phyloP scores from a whole-genome alignment of 2,888 invertebrate species.

The Chromoteleia sp. region DNA sequence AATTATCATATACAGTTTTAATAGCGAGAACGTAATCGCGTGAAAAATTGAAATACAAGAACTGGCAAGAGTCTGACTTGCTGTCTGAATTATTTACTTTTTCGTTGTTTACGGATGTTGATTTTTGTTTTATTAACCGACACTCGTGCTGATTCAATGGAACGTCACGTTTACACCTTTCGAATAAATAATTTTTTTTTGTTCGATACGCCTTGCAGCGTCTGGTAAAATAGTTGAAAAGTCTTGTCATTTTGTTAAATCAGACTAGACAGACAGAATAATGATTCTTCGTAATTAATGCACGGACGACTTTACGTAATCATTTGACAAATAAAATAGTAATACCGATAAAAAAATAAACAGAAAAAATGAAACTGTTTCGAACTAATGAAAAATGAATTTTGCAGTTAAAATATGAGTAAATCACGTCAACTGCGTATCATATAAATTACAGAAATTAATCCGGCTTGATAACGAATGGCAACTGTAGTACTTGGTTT shows the following conservation, averaged over 20 bases:
- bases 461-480: conserved; percentile 15
- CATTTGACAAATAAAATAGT: no score
- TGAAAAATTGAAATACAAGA: conserved; percentile 22
- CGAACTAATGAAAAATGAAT: not conserved
- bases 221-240: no score
- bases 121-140: conserved; percentile 37
- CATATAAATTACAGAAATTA: conserved; percentile 15
- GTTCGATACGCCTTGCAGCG: no score
- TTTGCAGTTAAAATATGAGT: not conserved
- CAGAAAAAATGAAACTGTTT: no score
- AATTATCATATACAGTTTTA: no score
- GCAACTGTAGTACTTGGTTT: conserved; percentile 2
- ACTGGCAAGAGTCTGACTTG: conserved; percentile 12
- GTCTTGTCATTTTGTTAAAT: no score
- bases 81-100: conserved; percentile 32
- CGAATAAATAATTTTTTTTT: conserved; percentile 25
- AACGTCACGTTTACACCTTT: conserved; percentile 11
- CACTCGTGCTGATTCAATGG: conserved; percentile 21
- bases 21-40: no score
- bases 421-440: not conserved
- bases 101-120: not conserved
- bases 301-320: no score
- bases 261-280: no score
- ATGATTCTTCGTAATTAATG: no score
- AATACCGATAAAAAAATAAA: no score